phyloP scores from a whole-genome alignment of 1,140 invertebrate genomes.

The Monochamus saltuarius region DNA sequence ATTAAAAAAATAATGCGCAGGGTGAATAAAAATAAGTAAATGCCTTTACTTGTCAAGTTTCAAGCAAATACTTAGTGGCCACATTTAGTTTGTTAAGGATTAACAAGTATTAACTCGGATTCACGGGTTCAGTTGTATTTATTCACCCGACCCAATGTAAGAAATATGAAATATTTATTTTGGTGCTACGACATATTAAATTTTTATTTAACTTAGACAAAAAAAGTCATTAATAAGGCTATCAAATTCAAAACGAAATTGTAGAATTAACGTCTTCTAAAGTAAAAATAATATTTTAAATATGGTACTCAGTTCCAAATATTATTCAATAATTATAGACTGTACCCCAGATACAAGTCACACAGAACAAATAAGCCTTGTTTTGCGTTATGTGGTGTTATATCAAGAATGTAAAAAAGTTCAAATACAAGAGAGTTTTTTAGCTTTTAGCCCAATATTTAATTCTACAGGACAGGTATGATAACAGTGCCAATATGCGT shows the following conservation, averaged over 20 bases:
- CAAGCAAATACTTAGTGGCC: too few species aligned
- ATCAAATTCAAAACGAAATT: constrained; percentile 33
- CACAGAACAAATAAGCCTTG: constrained; percentile 50
- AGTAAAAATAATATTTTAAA: constrained; percentile 41
- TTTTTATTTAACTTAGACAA: too few species aligned
- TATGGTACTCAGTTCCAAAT: constrained; percentile 41
- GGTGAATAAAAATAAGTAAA: too few species aligned
- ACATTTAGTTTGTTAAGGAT: too few species aligned
- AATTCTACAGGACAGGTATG: constrained; percentile 36
- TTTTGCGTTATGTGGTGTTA: constrained; percentile 24
- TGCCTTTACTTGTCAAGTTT: too few species aligned
- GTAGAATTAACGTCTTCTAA: constrained; percentile 37
- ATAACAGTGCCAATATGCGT: constrained; percentile 47
- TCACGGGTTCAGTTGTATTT: too few species aligned
- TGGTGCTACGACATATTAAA: too few species aligned
- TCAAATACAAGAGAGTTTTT: constrained; percentile 29
- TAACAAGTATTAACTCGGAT: too few species aligned
- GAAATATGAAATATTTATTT: too few species aligned
- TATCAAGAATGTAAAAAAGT: constrained; percentile 10
- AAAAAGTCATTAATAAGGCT: constrained; percentile 14
- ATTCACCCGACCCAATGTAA: too few species aligned
- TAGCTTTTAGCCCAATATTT: constrained; percentile 25
- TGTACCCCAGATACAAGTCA: constrained; percentile 51
- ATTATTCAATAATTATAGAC: constrained; percentile 51
- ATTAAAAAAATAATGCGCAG: too few species aligned